A percentile compares a stretch with the other conserved stretches of the same genome.
Evolutionary conservation across 2,113 vertebrate species (phyloP).

Genomic region (Apus apus): DNA sequence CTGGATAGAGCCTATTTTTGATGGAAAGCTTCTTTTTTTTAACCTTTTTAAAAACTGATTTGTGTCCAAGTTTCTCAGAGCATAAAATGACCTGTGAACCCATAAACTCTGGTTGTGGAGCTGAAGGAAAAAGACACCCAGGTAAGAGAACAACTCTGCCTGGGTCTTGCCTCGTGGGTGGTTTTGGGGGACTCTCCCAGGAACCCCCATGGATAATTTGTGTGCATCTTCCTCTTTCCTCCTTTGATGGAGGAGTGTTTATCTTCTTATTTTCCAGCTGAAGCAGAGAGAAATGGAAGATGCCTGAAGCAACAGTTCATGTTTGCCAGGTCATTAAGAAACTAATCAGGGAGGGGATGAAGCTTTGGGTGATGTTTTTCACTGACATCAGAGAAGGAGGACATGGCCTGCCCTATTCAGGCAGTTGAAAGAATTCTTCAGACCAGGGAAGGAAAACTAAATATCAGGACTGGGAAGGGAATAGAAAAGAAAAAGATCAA

Average conservation of each 20-base stretch:
- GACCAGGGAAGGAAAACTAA: not conserved
- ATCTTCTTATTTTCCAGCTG: not conserved
- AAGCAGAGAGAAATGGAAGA: not conserved
- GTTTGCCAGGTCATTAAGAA: slow-evolving; percentile 15
- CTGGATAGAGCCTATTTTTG: not conserved
- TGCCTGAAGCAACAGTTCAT: not conserved
- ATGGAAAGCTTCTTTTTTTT: not conserved
- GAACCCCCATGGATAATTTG: not conserved
- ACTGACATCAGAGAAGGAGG: not conserved
- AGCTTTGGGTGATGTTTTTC: slow-evolving; percentile 6
- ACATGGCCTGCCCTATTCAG: not conserved
- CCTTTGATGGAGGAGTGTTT: slow-evolving; percentile 3
- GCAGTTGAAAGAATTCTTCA: slow-evolving; percentile 10
- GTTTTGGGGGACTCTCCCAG: not conserved
- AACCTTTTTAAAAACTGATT: not conserved
- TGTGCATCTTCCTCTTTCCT: not conserved
- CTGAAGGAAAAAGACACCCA: not conserved
- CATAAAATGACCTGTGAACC: not conserved
- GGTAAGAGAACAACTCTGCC: not conserved
- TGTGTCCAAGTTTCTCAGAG: not conserved
- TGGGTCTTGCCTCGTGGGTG: not conserved
- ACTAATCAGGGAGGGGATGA: not conserved
- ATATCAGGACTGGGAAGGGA: not conserved
- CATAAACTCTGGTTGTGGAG: not conserved
- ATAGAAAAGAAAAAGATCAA: slow-evolving; percentile 10